Evolutionary conservation across 2,113 vertebrate genomes (phyloP).

Genomic region (Oryzias curvinotus): DNA sequence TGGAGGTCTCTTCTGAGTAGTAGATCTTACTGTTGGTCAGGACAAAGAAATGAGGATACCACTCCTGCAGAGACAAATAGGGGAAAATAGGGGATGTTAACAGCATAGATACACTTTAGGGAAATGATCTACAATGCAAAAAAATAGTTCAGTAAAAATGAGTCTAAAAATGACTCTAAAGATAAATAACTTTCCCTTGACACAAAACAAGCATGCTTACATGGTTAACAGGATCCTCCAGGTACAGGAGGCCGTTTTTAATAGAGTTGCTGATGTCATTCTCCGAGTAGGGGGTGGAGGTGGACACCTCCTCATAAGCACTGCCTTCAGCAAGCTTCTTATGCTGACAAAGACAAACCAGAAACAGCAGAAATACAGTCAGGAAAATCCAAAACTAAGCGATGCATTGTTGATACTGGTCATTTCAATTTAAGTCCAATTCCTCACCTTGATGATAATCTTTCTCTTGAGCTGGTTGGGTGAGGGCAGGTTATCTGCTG

Average conservation of each 20-base stretch:
- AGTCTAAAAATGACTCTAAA: too few relatives aligned
- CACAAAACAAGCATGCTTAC: conserved; percentile 61
- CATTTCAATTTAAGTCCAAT: background rate
- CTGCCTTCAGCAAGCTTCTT: conserved; percentile 98
- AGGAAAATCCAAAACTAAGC: background rate
- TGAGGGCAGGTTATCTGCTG: conserved; percentile 91
- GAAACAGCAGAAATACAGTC: background rate
- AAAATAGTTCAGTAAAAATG: too few relatives aligned
- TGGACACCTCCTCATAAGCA: conserved; percentile 93
- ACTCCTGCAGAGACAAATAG: conserved; percentile 80
- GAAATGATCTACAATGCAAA: too few relatives aligned
- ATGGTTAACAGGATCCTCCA: conserved; percentile 97
- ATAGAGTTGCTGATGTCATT: conserved; percentile 99
- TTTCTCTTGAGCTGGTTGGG: conserved; percentile 96
- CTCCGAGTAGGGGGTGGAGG: conserved; percentile 90
- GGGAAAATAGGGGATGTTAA: conserved; percentile 4
- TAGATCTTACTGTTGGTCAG: conserved; percentile 98
- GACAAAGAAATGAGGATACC: conserved; percentile 98
- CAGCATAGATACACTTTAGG: too few relatives aligned
- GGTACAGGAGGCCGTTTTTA: conserved; percentile 95
- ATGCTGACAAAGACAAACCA: conserved; percentile 78
- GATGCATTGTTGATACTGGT: background rate
- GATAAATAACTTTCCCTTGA: background rate
- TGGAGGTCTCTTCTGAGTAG: conserved; percentile 94
- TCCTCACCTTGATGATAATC: conserved; percentile 94